Evolutionary conservation across 1,140 invertebrate genomes (phyloP), one percentile per base, ranked within the genome.

Genomic region (Drosophila pachea): DNA sequence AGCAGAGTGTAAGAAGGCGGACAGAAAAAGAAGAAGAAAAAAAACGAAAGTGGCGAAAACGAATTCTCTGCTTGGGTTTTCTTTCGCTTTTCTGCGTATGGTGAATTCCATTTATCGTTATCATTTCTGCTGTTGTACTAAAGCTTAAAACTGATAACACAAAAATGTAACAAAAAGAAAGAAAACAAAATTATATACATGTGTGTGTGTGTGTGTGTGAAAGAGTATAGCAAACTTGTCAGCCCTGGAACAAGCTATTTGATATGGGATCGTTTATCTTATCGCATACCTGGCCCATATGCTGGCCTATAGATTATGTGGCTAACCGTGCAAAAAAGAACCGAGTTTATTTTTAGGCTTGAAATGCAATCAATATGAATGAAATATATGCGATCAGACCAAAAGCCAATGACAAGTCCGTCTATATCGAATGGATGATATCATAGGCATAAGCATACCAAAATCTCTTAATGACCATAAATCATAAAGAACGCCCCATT

Each of bases 21-120:
- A 3, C 22, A 22, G 22, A 22, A 5, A n/a, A 50, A 36, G 40
- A 32, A 55, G 50, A 56, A 31, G 43, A 61, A 61, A 56, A 45
- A 75, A 68, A 65, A 70, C 67, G 62, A 82, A 78, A 72, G 68
- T 74, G 70, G 56, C 74, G 59, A 68, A 58, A 68, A 50, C 55
- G 14, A 69, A 84, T 76, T 76, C 63, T 74, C 74, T 6, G 45
- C 32, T 43, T 33, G 38, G 45, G 22, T 47, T 38, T 49, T 38
- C 73, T 76, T 56, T 9, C 33, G 5, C 12, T 56, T 22, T 69
- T 50, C 38, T 69, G 47, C 38, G 67, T 58, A 79, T 84, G 79
- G 79, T 84, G 79, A 84, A 79, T 84, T 84, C 76, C 66, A 62
- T 86, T 70, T 81, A 86, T 86, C 79, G 81, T 66, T 59, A 62